Evolutionary conservation across 92 coral and sea anemone genomes (phyloP).

Genomic region (Nematostella vectensis): DNA sequence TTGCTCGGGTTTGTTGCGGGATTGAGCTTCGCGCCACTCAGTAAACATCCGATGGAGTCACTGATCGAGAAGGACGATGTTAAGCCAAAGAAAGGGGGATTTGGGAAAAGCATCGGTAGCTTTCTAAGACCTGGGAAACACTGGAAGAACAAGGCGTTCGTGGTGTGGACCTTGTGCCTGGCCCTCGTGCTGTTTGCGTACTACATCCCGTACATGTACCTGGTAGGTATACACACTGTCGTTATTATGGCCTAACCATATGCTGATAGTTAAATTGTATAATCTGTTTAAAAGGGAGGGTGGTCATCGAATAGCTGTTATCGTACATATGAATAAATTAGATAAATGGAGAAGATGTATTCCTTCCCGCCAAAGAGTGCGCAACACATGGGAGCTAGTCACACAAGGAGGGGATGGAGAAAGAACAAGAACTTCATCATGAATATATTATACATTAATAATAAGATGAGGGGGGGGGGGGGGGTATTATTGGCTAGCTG

Average conservation of each 20-base stretch:
- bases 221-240: conserved; percentile 62
- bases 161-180: conserved; percentile 50
- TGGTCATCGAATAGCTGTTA: too few species aligned
- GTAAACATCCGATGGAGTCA: conserved; percentile 20
- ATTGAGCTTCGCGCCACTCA: conserved; percentile 47
- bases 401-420: too few species aligned
- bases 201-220: conserved; percentile 76
- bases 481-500: too few species aligned
- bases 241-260: neutral
- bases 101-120: conserved; percentile 8
- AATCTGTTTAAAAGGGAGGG: too few species aligned
- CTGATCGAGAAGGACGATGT: neutral
- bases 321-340: too few species aligned
- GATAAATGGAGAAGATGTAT: too few species aligned
- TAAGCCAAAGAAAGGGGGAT: conserved; percentile 6
- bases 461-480: too few species aligned
- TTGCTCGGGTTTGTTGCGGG: conserved; percentile 60
- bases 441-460: too few species aligned
- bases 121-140: conserved; percentile 31
- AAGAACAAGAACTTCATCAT: too few species aligned
- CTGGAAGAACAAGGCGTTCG: conserved; percentile 69
- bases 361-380: too few species aligned
- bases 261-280: too few species aligned
- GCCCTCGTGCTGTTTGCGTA: conserved; percentile 55
- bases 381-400: too few species aligned